A percentile compares a stretch with the other conserved stretches of the same genome.
Conservation (phyloP, 2,113 vertebrate genomes). For the Carettochelys insculpta region DNA sequence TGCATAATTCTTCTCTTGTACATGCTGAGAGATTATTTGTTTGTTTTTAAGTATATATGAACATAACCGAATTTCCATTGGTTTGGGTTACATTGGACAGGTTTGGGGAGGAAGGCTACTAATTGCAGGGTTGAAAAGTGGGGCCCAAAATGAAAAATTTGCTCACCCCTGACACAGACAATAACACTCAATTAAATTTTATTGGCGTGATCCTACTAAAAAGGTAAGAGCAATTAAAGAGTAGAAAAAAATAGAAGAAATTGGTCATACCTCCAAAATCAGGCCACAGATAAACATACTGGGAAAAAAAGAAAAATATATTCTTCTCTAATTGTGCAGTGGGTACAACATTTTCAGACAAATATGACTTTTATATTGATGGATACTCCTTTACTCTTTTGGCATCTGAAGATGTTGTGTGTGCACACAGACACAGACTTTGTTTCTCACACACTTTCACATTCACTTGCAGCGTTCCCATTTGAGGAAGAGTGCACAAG, state of each 20-base stretch:
- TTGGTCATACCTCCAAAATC: background rate
- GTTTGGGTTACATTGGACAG: no score
- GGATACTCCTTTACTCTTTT: background rate
- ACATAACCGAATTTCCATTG: no score
- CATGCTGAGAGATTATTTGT: no score
- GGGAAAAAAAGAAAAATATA: no score
- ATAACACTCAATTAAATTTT: background rate
- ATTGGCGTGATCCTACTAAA: background rate
- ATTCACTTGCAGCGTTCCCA: background rate
- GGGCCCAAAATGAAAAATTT: no score
- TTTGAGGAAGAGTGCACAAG: background rate
- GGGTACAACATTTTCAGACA: background rate
- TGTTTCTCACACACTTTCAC: background rate
- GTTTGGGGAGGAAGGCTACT: no score
- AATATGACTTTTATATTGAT: background rate
- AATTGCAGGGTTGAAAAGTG: no score
- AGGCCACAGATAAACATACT: background rate
- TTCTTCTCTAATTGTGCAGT: no score
- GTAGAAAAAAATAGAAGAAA: background rate
- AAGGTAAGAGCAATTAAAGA: background rate
- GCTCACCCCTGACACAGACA: no score
- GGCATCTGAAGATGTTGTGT: background rate
- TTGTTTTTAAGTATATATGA: no score
- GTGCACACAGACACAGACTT: rapidly evolving
- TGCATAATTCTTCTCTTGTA: no score